Evolutionary conservation across 2,113 vertebrate genomes (phyloP).

Genomic region (Procavia capensis): DNA sequence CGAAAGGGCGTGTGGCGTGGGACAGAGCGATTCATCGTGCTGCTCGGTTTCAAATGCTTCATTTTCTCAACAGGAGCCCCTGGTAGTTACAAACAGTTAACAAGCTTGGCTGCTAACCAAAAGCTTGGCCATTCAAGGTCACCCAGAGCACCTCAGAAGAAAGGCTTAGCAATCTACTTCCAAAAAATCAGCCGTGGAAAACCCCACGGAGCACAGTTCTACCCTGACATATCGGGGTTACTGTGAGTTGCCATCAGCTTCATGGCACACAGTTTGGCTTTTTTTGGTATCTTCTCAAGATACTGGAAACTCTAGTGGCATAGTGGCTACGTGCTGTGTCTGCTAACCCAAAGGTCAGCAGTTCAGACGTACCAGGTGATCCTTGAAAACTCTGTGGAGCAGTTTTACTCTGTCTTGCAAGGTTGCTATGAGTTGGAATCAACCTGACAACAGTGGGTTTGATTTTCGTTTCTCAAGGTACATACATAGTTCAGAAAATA

Average conservation of each 20-base stretch:
- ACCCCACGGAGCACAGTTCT: background rate
- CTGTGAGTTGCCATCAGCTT: background rate
- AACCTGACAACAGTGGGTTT: background rate
- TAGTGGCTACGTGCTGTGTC: too few species aligned
- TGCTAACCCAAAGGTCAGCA: too few species aligned
- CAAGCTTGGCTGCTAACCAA: background rate
- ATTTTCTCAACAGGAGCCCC: background rate
- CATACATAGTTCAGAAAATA: slow-evolving; percentile 7
- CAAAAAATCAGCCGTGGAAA: background rate
- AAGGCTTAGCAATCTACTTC: background rate
- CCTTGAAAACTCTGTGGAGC: background rate
- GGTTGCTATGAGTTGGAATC: background rate
- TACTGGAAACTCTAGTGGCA: too few species aligned
- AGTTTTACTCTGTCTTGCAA: background rate
- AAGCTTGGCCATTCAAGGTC: background rate
- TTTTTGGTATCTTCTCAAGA: too few species aligned
- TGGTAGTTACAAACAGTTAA: background rate
- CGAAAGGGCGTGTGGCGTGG: background rate
- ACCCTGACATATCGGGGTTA: background rate
- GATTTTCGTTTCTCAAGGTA: background rate
- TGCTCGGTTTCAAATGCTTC: background rate
- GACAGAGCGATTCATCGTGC: background rate
- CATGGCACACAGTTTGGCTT: too few species aligned
- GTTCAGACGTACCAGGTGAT: too few species aligned
- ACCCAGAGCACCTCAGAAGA: background rate